Evolutionary conservation across 2,113 vertebrate species (phyloP).

Genomic region (human (Homo sapiens)): DNA sequence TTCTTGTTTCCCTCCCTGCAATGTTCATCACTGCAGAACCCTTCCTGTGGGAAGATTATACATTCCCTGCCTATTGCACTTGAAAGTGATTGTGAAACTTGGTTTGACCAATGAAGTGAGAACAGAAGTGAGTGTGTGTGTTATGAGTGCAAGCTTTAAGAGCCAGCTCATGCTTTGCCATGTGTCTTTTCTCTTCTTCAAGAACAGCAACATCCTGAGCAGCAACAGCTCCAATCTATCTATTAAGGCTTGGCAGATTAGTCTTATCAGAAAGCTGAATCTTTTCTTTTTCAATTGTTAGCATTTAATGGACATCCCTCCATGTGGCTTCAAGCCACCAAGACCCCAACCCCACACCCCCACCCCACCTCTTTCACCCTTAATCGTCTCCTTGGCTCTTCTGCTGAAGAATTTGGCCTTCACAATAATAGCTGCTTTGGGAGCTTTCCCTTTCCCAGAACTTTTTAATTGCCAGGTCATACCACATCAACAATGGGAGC

Average conservation of each 20-base stretch:
- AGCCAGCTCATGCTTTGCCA: background rate
- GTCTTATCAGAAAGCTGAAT: too few relatives aligned
- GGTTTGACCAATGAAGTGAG: background rate
- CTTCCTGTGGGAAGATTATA: background rate
- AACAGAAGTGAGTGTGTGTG: background rate
- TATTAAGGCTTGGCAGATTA: too few relatives aligned
- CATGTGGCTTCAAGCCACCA: constrained; percentile 81
- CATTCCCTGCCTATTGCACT: background rate
- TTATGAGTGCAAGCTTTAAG: background rate
- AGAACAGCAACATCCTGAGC: background rate
- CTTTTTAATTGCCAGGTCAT: background rate
- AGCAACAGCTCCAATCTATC: background rate
- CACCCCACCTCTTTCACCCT: constrained; percentile 80
- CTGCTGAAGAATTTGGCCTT: constrained; percentile 90
- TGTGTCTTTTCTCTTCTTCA: background rate
- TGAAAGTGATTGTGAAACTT: background rate
- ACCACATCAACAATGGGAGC: too few relatives aligned
- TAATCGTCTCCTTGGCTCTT: constrained; percentile 86
- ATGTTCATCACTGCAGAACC: background rate
- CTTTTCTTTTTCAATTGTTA: too few relatives aligned
- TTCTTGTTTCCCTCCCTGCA: background rate
- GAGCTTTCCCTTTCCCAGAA: constrained; percentile 83
- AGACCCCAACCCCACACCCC: constrained; percentile 83
- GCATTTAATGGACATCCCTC: background rate
- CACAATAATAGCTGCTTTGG: constrained; percentile 86